Evolutionary conservation across 2,113 vertebrate genomes (phyloP), one percentile per base, ranked within the genome.

Genomic region (Vireo altiloquus): DNA sequence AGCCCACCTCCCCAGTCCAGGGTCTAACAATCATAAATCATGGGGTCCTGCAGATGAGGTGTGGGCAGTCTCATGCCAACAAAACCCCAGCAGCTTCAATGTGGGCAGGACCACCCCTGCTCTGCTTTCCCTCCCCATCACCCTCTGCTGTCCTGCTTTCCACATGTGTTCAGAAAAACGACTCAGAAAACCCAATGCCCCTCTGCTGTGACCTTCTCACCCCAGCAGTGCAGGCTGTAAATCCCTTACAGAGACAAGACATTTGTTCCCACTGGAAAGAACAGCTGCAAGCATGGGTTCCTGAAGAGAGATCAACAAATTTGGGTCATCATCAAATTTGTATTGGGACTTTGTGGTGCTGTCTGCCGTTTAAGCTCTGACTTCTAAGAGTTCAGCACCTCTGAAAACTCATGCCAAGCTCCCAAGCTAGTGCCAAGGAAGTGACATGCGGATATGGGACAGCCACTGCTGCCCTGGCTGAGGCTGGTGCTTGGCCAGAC

Each of bases 401-500:
- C 82, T 59, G 44, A 56, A 54, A 82, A 75, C 23, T 69, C 39
- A 81, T 9, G 44, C 30, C 25, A 71, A 44, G 47, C 21, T 44
- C 61, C 50, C 0, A 57, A 57, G 56, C 8, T 22, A 15, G 30
- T 31, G 50, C 50, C 56, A 75, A 47, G 52, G 21, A 44, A 44
- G n/a, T 2, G 20, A 6, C 4, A 37, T 0, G 6, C 39, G 37
- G 35, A 5, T 11, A 20, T 19, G 31, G 60, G 21, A 35, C n/a
- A 75, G 39, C 28, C 61, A 28, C 35, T n/a, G 77, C 35, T 83
- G 35, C 7, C 53, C 24, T 1, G 0, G 16, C 37, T 21, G 5
- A 37, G 28, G 9, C 25, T 56, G n/a, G n/a, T 31, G 39, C 30
- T 49, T 5, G n/a, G 22, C 30, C 49, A 49, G 53, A 40, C 1